These are phyloP conservation scores for Drosophila macrospina DNA, from an alignment of 2,888 invertebrate species.

Conservation along the genomic window DNA sequence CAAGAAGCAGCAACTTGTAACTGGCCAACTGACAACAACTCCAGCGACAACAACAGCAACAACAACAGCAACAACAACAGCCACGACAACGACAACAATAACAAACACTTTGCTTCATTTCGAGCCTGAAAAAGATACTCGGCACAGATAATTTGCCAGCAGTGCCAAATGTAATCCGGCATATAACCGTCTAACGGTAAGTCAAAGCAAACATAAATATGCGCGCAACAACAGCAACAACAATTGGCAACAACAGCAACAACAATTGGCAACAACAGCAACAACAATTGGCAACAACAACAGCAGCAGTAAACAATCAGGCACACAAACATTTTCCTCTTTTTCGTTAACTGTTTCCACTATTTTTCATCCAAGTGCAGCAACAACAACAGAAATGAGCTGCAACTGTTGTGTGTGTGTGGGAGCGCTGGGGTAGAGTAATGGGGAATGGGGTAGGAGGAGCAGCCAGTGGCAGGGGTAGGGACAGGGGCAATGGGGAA, in stretches of 20 bases:
- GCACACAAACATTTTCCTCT: conserved; percentile 70
- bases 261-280: conserved; percentile 23
- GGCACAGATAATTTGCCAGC: conserved; percentile 80
- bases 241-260: conserved; percentile 26
- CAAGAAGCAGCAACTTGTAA: conserved; percentile 4
- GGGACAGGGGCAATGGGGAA: conserved; percentile 33
- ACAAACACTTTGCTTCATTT: conserved; percentile 51
- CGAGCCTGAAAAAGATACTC: conserved; percentile 58
- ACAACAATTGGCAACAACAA: conserved; percentile 28
- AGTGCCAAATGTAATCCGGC: conserved; percentile 82
- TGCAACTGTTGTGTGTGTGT: not conserved
- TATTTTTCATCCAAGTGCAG: conserved; percentile 77
- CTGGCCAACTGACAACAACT: conserved; percentile 13
- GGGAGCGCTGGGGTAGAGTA: conserved; percentile 1
- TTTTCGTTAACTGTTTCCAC: conserved; percentile 79
- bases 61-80: not conserved
- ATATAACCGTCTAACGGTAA: conserved; percentile 80
- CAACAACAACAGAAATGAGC: conserved; percentile 44
- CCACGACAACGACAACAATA: conserved; percentile 19
- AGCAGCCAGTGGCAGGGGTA: not conserved
- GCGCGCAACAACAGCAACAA: conserved; percentile 60
- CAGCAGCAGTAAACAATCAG: conserved; percentile 61
- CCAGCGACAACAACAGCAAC: not conserved
- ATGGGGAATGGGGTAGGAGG: not conserved
- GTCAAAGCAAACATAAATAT: conserved; percentile 82